phyloP scores from a whole-genome alignment of 1,140 invertebrate species.

The Leptinotarsa lineolata region DNA sequence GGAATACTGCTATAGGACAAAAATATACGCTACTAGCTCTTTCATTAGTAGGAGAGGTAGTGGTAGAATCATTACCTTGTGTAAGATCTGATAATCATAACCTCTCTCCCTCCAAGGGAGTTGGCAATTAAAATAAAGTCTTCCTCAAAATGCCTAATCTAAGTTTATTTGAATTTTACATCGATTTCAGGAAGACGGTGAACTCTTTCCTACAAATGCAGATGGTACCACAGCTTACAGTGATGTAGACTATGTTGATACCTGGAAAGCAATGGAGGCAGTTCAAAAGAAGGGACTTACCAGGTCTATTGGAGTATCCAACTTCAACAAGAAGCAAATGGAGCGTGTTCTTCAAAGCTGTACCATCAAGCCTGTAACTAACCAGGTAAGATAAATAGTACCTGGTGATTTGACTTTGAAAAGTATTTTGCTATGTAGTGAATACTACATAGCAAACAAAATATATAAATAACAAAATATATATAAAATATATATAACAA shows the following conservation, averaged over 20 bases:
- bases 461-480: not conserved
- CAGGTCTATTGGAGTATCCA: slow-evolving; percentile 85
- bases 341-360: slow-evolving; percentile 65
- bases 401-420: too few relatives aligned
- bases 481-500: slow-evolving; percentile 9
- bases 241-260: slow-evolving; percentile 82
- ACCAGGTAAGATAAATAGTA: slow-evolving; percentile 32
- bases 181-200: slow-evolving; percentile 59
- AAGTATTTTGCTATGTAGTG: too few relatives aligned
- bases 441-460: too few relatives aligned
- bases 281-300: slow-evolving; percentile 72
- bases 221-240: slow-evolving; percentile 60
- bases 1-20: too few relatives aligned
- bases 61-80: too few relatives aligned
- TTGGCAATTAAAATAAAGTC: too few relatives aligned
- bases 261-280: slow-evolving; percentile 88
- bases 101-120: too few relatives aligned
- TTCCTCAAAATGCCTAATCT: too few relatives aligned
- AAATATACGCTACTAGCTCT: too few relatives aligned
- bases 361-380: slow-evolving; percentile 34
- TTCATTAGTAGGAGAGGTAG: too few relatives aligned
- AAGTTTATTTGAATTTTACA: too few relatives aligned
- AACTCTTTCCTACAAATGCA: slow-evolving; percentile 66
- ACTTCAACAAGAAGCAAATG: slow-evolving; percentile 87
- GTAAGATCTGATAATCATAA: too few relatives aligned